Base-by-base conservation (phyloP, 2,797 vertebrate genomes). In the Microcaecilia unicolor region DNA sequence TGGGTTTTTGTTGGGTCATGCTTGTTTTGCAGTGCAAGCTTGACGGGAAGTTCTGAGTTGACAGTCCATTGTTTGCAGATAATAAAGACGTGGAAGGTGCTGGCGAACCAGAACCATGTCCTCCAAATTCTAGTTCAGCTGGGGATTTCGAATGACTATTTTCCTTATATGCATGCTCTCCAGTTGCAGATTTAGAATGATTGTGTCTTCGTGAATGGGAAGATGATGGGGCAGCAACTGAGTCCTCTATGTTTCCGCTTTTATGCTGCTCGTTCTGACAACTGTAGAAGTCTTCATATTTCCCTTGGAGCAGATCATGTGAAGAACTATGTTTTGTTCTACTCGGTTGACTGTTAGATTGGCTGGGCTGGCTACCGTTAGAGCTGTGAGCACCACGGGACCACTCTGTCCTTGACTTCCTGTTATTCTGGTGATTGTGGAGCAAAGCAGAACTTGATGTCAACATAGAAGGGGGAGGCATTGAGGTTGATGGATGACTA, bases 61-160 rank as follows among this genome's bases (percentile, higher is more conserved):
- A 84, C 52, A 97, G 81, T 42, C 86, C 76, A 34, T 51, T 78
- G 58, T 59, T 76, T 1, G 78, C 59, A 11, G 85, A 78, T 29
- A 91, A 77, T 55, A 97, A 79, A 7, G 92, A 98, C 0, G 93
- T 97, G 25, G 94, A 96, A 45, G 92, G 89, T 49, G 95, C 72
- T 0, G 92, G 93, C 22, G 93, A 96, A 24, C 76, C 74, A 19
- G 78, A 65, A 6, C 72, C 69, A 4, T 85, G 84, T 39, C 75
- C 57, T 26, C 67, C 63, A 13, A 78, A 63, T 46, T 92, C 89
- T n/a, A 76, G 82, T 45, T 90, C 88, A 33, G 78, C 53, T 1
- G 88, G 84, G 8, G 88, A 87, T 67, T 86, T 88, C 0, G 80
- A 83, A 40, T 85, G 88, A 50, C 70, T 71, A 26, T 72, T 72